Evolutionary conservation across 2,888 invertebrate genomes (phyloP).

Genomic region (Diadegma fenestrale): DNA sequence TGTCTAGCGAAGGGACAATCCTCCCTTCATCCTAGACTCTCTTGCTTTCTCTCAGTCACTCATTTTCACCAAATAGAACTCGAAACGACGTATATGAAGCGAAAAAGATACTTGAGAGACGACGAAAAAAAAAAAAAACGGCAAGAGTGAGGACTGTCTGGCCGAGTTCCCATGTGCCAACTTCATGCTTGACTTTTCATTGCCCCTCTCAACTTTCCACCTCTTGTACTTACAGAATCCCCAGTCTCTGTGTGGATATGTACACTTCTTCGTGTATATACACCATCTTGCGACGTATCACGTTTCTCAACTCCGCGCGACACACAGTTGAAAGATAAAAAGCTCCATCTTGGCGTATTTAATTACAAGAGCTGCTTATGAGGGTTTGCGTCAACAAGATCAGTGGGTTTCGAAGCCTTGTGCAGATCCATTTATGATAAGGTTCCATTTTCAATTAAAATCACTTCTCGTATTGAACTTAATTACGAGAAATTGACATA

Average conservation of each 20-base stretch:
- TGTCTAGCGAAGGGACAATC: conserved; percentile 21
- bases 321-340: conserved; percentile 60
- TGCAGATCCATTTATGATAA: conserved; percentile 29
- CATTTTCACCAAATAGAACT: conserved; percentile 34
- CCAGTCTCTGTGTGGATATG: conserved; percentile 27
- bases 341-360: conserved; percentile 58
- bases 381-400: conserved; percentile 25
- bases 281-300: conserved; percentile 58
- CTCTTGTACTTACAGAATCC: conserved; percentile 49
- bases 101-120: conserved; percentile 27
- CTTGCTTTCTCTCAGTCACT: conserved; percentile 33
- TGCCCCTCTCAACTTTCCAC: conserved; percentile 63
- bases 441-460: neutral
- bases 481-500: neutral
- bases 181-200: conserved; percentile 61
- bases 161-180: conserved; percentile 48
- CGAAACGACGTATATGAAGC: conserved; percentile 41
- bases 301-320: conserved; percentile 61
- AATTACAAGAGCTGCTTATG: conserved; percentile 47
- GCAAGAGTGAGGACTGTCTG: conserved; percentile 36
- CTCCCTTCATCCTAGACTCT: conserved; percentile 9
- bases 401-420: conserved; percentile 11
- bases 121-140: conserved; percentile 15
- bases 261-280: neutral
- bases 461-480: neutral